A percentile compares a stretch with the other conserved stretches of the same genome.
phyloP scores from a whole-genome alignment of 64 coral and sea anemone genomes.

The Montipora sp. region DNA sequence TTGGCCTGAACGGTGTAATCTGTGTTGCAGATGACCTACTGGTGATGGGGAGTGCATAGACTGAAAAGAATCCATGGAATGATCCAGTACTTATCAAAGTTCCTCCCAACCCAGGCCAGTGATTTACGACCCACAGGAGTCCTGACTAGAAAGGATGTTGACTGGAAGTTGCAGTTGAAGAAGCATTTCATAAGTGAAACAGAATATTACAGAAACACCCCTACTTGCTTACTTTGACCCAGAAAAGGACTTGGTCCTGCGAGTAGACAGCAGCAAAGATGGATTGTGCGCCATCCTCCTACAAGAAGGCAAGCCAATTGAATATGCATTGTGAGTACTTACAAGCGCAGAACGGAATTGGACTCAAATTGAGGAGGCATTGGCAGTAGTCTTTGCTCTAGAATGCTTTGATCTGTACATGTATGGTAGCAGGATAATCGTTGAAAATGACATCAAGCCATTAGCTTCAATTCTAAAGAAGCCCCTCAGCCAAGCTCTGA shows the following conservation, averaged over 20 bases:
- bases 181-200: background rate
- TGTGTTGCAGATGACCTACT: conserved; percentile 39
- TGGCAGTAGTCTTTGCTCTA: too few species aligned
- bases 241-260: background rate
- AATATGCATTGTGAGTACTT: too few species aligned
- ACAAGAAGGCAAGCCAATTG: too few species aligned
- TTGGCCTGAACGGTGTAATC: background rate
- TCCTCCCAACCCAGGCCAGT: background rate
- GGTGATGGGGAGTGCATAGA: background rate
- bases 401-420: too few species aligned
- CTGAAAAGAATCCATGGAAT: conserved; percentile 24
- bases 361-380: too few species aligned
- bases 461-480: too few species aligned
- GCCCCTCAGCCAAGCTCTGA: too few species aligned
- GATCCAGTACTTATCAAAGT: background rate
- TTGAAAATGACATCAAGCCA: too few species aligned
- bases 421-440: too few species aligned
- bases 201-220: background rate
- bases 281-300: too few species aligned
- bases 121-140: background rate
- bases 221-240: background rate
- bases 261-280: background rate
- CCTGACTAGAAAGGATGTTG: background rate
- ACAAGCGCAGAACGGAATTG: too few species aligned
- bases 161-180: background rate